phyloP scores from a whole-genome alignment of 2,113 vertebrate genomes.

The Gambusia holbrooki region DNA sequence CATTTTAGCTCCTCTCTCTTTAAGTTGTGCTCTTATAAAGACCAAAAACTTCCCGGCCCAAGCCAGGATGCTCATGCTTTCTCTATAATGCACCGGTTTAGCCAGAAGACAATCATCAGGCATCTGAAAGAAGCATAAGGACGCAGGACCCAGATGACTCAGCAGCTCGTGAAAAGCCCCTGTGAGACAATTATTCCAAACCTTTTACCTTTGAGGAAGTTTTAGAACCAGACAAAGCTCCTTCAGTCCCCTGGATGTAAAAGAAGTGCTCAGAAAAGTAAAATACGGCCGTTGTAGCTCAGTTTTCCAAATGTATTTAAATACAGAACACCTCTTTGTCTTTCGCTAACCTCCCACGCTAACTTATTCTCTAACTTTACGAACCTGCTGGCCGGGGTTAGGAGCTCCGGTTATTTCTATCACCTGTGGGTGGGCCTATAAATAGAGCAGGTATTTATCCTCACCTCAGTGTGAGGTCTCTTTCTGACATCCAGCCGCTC shows the following conservation, averaged over 20 bases:
- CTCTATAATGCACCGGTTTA: neutral
- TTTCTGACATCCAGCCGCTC: constrained; percentile 52
- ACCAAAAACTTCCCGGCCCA: neutral
- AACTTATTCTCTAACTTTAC: constrained; percentile 21
- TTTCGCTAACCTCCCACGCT: constrained; percentile 6
- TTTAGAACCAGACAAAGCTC: neutral
- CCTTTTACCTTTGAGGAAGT: neutral
- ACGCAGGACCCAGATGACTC: neutral
- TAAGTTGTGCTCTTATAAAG: neutral
- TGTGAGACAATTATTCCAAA: neutral
- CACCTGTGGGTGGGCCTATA: constrained; percentile 58
- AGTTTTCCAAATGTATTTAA: neutral
- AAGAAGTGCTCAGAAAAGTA: neutral
- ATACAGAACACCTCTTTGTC: neutral
- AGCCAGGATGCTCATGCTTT: neutral
- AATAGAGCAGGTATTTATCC: constrained; percentile 52
- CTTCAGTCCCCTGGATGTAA: neutral
- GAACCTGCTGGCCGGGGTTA: constrained; percentile 30
- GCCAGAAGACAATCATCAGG: neutral
- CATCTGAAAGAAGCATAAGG: neutral
- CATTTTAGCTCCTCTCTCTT: neutral
- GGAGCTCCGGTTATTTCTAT: constrained; percentile 53
- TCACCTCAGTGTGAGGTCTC: constrained; percentile 47
- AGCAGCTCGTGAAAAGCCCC: neutral
- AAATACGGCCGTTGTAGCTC: no score